Conservation (phyloP, 1,140 invertebrate species). For the Drosophila carrolli region DNA sequence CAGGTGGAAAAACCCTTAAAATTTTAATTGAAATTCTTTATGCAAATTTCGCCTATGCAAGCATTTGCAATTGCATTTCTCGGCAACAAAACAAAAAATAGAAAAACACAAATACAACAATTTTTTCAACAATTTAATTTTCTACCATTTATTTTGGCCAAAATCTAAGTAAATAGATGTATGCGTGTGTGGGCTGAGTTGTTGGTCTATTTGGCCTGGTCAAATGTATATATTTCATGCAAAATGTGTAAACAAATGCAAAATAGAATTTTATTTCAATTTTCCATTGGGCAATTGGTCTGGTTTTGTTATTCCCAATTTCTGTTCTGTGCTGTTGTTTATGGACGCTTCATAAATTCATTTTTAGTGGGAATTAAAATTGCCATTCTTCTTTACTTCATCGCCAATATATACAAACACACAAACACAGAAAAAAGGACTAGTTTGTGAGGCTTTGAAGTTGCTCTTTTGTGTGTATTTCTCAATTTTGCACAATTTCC, state of each 20-base stretch:
- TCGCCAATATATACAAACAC: background rate
- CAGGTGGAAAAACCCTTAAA: slow-evolving; percentile 12
- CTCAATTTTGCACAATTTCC: slow-evolving; percentile 6
- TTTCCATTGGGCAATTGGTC: slow-evolving; percentile 13
- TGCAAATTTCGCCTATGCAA: slow-evolving; percentile 28
- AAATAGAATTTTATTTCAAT: slow-evolving; percentile 26
- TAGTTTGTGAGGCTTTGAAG: slow-evolving; percentile 3
- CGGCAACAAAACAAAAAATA: background rate
- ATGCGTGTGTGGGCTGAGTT: background rate
- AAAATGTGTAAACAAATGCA: slow-evolving; percentile 31
- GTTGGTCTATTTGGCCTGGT: slow-evolving; percentile 12
- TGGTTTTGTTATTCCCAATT: slow-evolving; percentile 7
- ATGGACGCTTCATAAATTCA: slow-evolving; percentile 35
- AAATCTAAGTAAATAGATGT: slow-evolving; percentile 32
- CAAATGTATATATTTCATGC: slow-evolving; percentile 34
- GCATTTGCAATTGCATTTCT: slow-evolving; percentile 26
- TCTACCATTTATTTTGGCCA: slow-evolving; percentile 19
- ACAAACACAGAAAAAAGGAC: no score
- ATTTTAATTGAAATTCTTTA: slow-evolving; percentile 42
- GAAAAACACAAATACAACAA: background rate
- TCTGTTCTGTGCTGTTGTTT: slow-evolving; percentile 2
- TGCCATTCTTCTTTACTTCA: slow-evolving; percentile 14
- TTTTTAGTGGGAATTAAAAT: slow-evolving; percentile 41
- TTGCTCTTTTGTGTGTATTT: slow-evolving; percentile 4
- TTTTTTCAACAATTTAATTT: slow-evolving; percentile 22